These are phyloP conservation scores for Hypsopygia costalis DNA, from an alignment of 2,888 invertebrate species.

Conservation along the genomic window DNA sequence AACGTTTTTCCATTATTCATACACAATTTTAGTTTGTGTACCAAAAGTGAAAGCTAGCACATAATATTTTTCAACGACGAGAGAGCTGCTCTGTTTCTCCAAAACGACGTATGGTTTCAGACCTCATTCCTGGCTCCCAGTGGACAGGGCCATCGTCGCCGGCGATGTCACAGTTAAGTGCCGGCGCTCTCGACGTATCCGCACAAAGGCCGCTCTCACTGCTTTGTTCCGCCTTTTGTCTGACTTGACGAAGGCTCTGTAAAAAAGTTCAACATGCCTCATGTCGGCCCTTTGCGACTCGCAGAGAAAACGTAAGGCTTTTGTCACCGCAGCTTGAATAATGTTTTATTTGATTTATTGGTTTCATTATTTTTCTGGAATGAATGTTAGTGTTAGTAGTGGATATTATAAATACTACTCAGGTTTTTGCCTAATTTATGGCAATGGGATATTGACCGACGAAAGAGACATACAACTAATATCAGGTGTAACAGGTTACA, in stretches of 20 bases:
- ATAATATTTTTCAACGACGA: not conserved
- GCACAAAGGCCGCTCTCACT: slow-evolving; percentile 72
- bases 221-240: slow-evolving; percentile 77
- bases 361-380: too few species aligned
- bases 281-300: slow-evolving; percentile 27
- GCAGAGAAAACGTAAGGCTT: slow-evolving; percentile 23
- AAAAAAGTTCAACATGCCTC: slow-evolving; percentile 53
- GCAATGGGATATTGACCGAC: too few species aligned
- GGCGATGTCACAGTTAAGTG: slow-evolving; percentile 68
- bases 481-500: too few species aligned
- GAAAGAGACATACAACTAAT: too few species aligned
- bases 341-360: too few species aligned
- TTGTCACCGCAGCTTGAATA: not conserved
- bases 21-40: too few species aligned
- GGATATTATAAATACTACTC: too few species aligned
- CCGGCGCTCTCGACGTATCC: slow-evolving; percentile 57
- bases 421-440: too few species aligned
- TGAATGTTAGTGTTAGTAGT: too few species aligned
- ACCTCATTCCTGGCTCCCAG: slow-evolving; percentile 18
- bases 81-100: not conserved
- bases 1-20: too few species aligned
- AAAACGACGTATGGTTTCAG: not conserved
- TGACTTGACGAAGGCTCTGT: slow-evolving; percentile 57
- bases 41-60: too few species aligned
- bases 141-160: slow-evolving; percentile 30